A percentile compares a stretch with the other conserved stretches of the same genome.
Conservation (phyloP, 2,113 vertebrate genomes). For the Dissostichus mawsoni region DNA sequence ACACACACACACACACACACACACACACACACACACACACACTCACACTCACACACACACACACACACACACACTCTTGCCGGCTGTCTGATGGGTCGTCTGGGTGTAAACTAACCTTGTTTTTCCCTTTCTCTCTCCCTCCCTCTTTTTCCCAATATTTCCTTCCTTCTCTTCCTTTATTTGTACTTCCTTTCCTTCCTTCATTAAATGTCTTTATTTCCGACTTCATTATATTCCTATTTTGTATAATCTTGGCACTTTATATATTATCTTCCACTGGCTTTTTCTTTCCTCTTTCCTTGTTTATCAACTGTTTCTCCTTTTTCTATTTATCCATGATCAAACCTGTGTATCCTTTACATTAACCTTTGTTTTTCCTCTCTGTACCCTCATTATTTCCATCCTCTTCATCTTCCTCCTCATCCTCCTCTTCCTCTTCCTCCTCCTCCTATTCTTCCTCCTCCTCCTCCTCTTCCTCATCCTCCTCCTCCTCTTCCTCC, state of each 20-base stretch:
- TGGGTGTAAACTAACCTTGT: constrained; percentile 78
- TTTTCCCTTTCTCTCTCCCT: constrained; percentile 61
- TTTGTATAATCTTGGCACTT: no score
- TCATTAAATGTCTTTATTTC: not conserved
- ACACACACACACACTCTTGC: constrained; percentile 12
- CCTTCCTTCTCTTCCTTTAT: not conserved
- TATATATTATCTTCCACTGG: not conserved
- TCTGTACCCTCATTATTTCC: not conserved
- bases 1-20: not conserved
- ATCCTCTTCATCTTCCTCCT: constrained; percentile 1
- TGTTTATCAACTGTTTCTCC: no score
- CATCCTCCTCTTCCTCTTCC: no score
- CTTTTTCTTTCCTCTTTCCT: not conserved
- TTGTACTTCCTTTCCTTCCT: not conserved
- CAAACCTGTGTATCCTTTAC: not conserved
- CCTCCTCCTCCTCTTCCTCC: constrained; percentile 70
- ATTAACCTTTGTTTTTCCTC: not conserved
- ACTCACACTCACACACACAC: constrained; percentile 26
- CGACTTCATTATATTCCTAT: not conserved
- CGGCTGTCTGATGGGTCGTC: constrained; percentile 52
- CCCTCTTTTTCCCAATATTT: not conserved
- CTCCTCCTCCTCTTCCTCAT: constrained; percentile 81
- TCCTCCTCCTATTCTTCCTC: no score
- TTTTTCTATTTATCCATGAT: not conserved
- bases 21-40: constrained; percentile 21